phyloP scores from a whole-genome alignment of 2,113 vertebrate genomes.

The Charadrius vociferus region DNA sequence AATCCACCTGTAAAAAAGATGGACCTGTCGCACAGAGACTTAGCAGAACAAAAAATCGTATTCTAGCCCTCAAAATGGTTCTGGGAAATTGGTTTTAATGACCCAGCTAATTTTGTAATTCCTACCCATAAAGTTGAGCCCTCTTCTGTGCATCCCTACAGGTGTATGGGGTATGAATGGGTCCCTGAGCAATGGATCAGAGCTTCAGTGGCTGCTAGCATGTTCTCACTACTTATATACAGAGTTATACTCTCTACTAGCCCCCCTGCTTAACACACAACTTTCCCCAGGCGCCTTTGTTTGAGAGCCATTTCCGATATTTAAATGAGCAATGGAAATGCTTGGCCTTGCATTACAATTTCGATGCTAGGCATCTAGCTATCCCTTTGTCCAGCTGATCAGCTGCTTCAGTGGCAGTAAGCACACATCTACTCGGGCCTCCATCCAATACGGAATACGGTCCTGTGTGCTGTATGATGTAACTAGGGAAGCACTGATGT shows the following conservation, averaged over 20 bases:
- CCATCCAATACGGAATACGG: not conserved
- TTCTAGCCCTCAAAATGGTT: not conserved
- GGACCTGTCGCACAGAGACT: not conserved
- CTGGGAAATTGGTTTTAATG: not conserved
- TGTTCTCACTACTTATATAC: not conserved
- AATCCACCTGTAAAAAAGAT: not conserved
- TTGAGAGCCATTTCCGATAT: not conserved
- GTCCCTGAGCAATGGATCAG: not conserved
- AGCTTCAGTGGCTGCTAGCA: not conserved
- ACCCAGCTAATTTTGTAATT: not conserved
- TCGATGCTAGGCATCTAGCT: not conserved
- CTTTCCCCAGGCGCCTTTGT: not conserved
- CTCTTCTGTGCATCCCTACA: not conserved
- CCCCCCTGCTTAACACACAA: not conserved
- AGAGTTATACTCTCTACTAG: not conserved
- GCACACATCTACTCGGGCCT: not conserved
- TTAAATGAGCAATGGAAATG: not conserved
- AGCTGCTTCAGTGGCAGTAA: not conserved
- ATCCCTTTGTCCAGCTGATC: not conserved
- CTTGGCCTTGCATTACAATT: not conserved
- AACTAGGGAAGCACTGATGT: not conserved
- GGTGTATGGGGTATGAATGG: not conserved
- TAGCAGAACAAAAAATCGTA: not conserved
- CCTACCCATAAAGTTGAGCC: not conserved
- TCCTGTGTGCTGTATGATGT: not conserved